Percentiles rank a stretch among this genome's conserved stretches.
Evolutionary conservation across 1,140 invertebrate species (phyloP).

Genomic region (Stegodyphus dumicola): DNA sequence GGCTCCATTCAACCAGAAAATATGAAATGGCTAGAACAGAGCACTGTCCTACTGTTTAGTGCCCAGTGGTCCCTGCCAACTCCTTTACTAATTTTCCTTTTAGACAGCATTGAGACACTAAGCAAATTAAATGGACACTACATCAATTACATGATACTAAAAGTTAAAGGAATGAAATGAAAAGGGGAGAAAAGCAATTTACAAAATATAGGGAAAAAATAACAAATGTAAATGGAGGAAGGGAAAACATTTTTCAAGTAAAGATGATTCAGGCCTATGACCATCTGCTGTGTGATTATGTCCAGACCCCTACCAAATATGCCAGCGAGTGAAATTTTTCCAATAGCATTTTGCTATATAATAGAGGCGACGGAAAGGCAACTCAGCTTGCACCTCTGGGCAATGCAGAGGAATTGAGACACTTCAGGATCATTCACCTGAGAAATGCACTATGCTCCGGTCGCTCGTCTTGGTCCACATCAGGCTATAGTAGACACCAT

Average conservation of each 20-base stretch:
- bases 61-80: slow-evolving; percentile 60
- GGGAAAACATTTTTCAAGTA: not conserved
- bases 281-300: slow-evolving; percentile 40
- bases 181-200: not conserved
- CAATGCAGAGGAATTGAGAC: slow-evolving; percentile 10
- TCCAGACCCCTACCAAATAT: slow-evolving; percentile 30
- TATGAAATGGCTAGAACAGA: slow-evolving; percentile 42
- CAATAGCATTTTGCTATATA: not conserved
- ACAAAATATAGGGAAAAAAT: not conserved
- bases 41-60: slow-evolving; percentile 51
- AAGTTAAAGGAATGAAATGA: not conserved
- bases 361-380: not conserved
- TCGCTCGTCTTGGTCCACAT: slow-evolving; percentile 4
- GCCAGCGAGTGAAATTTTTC: slow-evolving; percentile 23
- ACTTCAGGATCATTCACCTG: slow-evolving; percentile 3
- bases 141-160: not conserved
- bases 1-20: slow-evolving; percentile 20
- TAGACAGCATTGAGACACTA: no score
- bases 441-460: slow-evolving; percentile 13
- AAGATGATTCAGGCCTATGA: slow-evolving; percentile 40
- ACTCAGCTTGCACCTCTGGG: slow-evolving; percentile 3
- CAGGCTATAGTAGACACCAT: not conserved
- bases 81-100: not conserved
- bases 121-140: no score
- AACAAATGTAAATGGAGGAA: not conserved